These are phyloP conservation scores for Anguilla marmorata DNA, from an alignment of 2,797 vertebrate genomes.

Conservation along the genomic window DNA sequence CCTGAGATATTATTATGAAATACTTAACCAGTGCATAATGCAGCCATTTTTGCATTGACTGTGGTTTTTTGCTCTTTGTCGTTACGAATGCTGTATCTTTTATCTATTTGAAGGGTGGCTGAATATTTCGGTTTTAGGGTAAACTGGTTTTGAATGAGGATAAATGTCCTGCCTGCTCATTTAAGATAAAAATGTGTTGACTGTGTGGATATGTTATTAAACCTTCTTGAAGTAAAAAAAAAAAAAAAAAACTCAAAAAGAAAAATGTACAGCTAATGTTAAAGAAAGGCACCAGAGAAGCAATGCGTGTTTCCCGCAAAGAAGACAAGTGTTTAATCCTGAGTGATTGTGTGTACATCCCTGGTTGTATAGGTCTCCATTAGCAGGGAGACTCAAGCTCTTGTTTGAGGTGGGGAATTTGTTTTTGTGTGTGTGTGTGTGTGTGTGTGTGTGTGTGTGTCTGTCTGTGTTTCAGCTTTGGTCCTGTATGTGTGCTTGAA, in stretches of 20 bases:
- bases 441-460: constrained; percentile 24
- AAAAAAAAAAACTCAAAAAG: not conserved
- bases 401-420: constrained; percentile 31
- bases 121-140: not conserved
- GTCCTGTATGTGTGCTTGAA: not conserved
- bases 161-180: not conserved
- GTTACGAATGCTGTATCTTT: not conserved
- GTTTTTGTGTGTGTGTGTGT: constrained; percentile 21
- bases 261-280: not conserved
- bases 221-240: not conserved
- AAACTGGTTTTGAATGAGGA: not conserved
- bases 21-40: no score
- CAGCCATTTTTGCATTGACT: no score
- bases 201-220: not conserved
- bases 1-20: no score
- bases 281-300: not conserved
- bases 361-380: not conserved
- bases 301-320: not conserved
- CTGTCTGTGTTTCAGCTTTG: constrained; percentile 1
- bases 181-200: not conserved
- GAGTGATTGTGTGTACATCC: constrained; percentile 20
- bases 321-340: constrained; percentile 2
- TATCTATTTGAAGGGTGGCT: not conserved
- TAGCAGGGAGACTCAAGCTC: constrained; percentile 11
- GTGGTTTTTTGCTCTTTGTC: no score